Evolutionary conservation across 2,888 invertebrate species (phyloP), one percentile per base, ranked within the genome.

Genomic region (Cryptus viduatorius): DNA sequence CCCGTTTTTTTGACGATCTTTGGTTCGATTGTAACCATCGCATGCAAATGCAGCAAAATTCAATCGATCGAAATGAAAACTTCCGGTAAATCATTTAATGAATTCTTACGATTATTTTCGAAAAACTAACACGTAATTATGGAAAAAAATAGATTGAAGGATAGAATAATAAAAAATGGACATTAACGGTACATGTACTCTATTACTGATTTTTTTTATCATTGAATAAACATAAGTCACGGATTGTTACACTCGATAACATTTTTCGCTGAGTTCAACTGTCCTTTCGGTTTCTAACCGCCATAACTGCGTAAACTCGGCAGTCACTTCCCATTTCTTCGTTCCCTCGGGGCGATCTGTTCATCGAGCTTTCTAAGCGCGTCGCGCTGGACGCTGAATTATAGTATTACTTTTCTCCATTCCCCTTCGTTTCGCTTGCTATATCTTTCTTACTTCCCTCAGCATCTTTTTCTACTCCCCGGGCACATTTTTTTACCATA

Each of bases 321-420:
- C 68, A 71, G 67, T 72, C 64, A 56, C 71, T 73, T 69, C 31
- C 80, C 77, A 80, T 80, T 84, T 80, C 61, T 72, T 77, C 59
- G 37, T 67, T 44, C 44, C 68, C 71, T 77, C 53, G 24, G 37
- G 72, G 77, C 80, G 61, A 84, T 80, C 77, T 77, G 37, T 68
- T 80, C 24, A 24, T 24, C 77, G 80, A 76, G 80, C 80, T 80
- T 77, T 80, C 68, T 75, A 71, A 61, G 14, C 73, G 83, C 59
- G 67, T 48, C 68, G 53, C 56, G 50, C 72, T 68, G 59, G 68
- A n/a, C 42, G 48, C 73, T 69, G 76, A 65, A 31, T 67, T 61
- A 24, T 64, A 42, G 68, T 61, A 75, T 37, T 10, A 64, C 42
- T 67, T 31, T 69, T 48, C 8, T 64, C 46, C 50, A 53, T 16